Conservation (phyloP, 1,140 invertebrate species). For the Zaprionus vittiger region DNA sequence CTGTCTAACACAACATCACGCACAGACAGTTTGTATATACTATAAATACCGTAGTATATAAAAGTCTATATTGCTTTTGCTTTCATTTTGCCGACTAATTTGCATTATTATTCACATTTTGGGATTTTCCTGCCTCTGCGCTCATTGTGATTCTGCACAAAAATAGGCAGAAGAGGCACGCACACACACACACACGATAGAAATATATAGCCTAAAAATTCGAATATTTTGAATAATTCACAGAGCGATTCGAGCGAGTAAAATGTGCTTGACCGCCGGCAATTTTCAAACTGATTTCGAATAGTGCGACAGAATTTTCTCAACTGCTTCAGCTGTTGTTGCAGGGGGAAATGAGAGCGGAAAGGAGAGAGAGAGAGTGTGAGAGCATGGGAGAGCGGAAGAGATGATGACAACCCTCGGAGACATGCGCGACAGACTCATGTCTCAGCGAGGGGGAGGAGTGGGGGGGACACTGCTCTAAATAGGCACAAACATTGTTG, state of each 20-base stretch:
- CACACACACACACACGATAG: neutral
- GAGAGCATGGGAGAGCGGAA: conserved; percentile 24
- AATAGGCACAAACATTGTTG: conserved; percentile 69
- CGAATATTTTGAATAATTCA: conserved; percentile 40
- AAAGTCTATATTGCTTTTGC: neutral
- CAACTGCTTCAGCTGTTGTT: neutral
- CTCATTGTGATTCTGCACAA: conserved; percentile 19
- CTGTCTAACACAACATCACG: conserved; percentile 11
- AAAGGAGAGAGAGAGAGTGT: neutral
- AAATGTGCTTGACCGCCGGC: conserved; percentile 74
- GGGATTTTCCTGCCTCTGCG: conserved; percentile 9
- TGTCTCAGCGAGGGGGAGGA: neutral
- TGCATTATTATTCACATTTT: conserved; percentile 1
- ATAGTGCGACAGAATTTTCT: conserved; percentile 27
- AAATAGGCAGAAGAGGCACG: conserved; percentile 26
- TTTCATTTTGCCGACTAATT: conserved; percentile 2
- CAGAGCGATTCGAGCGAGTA: conserved; percentile 36
- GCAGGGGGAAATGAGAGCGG: conserved; percentile 20
- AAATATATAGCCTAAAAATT: neutral
- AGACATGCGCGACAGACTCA: conserved; percentile 64
- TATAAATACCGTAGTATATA: neutral
- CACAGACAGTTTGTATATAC: conserved; percentile 4
- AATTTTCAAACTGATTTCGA: conserved; percentile 77
- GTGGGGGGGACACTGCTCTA: conserved; percentile 25
- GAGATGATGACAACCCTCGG: conserved; percentile 30